phyloP scores from a whole-genome alignment of 2,797 vertebrate species.

The Anguilla marmorata region DNA sequence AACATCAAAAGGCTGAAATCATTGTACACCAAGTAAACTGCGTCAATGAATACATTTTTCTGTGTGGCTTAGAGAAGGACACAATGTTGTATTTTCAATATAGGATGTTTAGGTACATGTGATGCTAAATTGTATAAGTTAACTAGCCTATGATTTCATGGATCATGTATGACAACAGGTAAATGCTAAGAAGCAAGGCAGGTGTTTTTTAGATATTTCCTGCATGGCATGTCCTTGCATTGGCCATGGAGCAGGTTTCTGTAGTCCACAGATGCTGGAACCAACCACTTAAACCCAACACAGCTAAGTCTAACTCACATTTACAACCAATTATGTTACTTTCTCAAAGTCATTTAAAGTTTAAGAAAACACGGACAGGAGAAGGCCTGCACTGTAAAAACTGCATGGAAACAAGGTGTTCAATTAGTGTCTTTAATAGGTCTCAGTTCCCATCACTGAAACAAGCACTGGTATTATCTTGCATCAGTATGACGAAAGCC shows the following conservation, averaged over 20 bases:
- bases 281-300: background rate
- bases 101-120: background rate
- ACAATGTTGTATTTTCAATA: background rate
- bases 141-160: background rate
- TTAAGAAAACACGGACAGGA: background rate
- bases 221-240: background rate
- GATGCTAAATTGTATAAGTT: background rate
- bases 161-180: background rate
- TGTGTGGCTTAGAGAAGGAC: background rate
- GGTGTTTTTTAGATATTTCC: background rate
- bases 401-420: background rate
- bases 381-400: background rate
- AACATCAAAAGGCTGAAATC: background rate
- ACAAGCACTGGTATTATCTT: background rate
- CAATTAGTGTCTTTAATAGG: background rate
- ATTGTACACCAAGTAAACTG: background rate
- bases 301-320: background rate
- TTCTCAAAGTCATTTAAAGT: background rate
- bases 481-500: background rate
- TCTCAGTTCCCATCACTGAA: background rate
- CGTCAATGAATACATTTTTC: background rate
- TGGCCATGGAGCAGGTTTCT: background rate
- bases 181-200: background rate
- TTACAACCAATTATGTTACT: background rate
- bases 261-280: background rate